phyloP scores from a whole-genome alignment of 2,113 vertebrate species.

The Meleagris gallopavo region DNA sequence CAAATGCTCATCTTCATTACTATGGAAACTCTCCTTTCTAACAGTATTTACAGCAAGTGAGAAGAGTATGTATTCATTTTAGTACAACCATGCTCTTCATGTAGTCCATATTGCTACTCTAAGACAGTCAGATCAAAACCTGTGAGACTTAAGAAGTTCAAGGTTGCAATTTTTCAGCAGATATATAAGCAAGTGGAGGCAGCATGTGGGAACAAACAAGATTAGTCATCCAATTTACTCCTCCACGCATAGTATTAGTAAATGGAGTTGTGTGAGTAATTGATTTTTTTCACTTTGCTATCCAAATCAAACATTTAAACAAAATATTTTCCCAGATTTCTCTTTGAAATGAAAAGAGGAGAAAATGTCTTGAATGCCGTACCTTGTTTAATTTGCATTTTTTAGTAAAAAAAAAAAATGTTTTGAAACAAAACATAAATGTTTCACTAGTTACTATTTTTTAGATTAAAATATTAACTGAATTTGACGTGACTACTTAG shows the following conservation, averaged over 20 bases:
- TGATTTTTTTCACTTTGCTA: slow-evolving; percentile 26
- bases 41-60: neutral
- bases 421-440: neutral
- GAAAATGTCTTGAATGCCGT: neutral
- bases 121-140: neutral
- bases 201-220: neutral
- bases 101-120: neutral
- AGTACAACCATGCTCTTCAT: neutral
- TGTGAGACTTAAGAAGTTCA: neutral
- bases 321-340: slow-evolving; percentile 16
- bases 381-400: neutral
- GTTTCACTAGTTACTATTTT: slow-evolving; percentile 20
- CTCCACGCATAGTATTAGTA: neutral
- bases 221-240: slow-evolving; percentile 38
- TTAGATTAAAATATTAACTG: neutral
- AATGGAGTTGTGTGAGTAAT: slow-evolving; percentile 28
- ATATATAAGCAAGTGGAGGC: neutral
- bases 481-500: neutral
- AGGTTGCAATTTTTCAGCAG: neutral
- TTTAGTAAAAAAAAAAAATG: neutral
- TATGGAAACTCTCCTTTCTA: neutral
- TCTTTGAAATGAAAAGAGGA: slow-evolving; percentile 5
- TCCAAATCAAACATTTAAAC: neutral
- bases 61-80: neutral
- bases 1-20: slow-evolving; percentile 38